phyloP scores from a whole-genome alignment of 2,797 vertebrate species.

The Enteromius radiatus region DNA sequence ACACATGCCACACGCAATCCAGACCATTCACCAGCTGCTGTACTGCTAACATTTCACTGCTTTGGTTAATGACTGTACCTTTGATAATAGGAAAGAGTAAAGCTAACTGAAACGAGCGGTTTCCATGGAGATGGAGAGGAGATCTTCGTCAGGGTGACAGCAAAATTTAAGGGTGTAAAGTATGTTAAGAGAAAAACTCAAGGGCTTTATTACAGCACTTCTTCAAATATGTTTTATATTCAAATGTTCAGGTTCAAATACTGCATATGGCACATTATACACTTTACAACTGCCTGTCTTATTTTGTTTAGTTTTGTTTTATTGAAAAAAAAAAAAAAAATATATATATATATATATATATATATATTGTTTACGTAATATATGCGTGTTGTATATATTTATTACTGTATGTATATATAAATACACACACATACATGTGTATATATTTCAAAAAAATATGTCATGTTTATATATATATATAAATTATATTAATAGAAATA shows the following conservation, averaged over 20 bases:
- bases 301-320: not conserved
- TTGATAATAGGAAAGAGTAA: constrained; percentile 13
- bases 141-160: constrained; percentile 8
- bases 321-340: too few species aligned
- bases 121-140: constrained; percentile 40
- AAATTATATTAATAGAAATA: too few species aligned
- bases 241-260: not conserved
- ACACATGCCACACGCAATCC: not conserved
- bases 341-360: too few species aligned
- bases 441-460: too few species aligned
- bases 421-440: too few species aligned
- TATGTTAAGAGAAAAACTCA: constrained; percentile 9
- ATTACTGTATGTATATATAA: too few species aligned
- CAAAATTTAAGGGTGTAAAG: constrained; percentile 7
- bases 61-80: constrained; percentile 11
- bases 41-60: not conserved
- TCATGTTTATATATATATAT: too few species aligned
- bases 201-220: not conserved
- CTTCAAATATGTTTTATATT: not conserved
- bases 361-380: too few species aligned
- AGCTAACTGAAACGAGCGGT: constrained; percentile 7
- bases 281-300: not conserved
- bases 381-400: too few species aligned
- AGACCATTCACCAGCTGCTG: not conserved
- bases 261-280: not conserved